Conservation (phyloP, 2,888 invertebrate species). For the Aporophyla nigra region DNA sequence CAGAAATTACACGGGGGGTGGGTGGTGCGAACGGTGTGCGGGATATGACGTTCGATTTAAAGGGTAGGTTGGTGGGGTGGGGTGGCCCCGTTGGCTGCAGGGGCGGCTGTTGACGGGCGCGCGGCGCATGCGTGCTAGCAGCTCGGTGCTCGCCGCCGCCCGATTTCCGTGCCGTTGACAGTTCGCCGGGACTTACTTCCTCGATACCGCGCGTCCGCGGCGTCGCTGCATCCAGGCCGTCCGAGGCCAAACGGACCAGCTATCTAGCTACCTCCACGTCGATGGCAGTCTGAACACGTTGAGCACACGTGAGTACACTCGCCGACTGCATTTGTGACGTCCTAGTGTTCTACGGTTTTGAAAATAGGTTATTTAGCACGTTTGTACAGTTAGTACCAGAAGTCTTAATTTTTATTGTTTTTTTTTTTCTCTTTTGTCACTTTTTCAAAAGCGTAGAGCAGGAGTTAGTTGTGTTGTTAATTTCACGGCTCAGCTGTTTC, state of each 20-base stretch:
- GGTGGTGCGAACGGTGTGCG: conserved; percentile 82
- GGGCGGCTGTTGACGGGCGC: conserved; percentile 91
- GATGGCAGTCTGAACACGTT: conserved; percentile 84
- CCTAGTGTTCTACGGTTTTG: conserved; percentile 67
- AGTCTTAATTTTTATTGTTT: conserved; percentile 36
- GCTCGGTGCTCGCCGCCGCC: conserved; percentile 86
- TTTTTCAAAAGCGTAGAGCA: conserved; percentile 66
- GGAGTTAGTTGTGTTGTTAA: conserved; percentile 45
- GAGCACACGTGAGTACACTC: conserved; percentile 80
- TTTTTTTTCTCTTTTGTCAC: conserved; percentile 28
- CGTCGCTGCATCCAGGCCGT: conserved; percentile 79
- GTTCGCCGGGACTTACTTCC: conserved; percentile 91
- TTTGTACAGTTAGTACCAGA: conserved; percentile 47
- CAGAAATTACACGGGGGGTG: conserved; percentile 87
- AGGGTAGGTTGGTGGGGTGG: conserved; percentile 82
- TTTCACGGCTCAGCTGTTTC: conserved; percentile 60
- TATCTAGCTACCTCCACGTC: conserved; percentile 73
- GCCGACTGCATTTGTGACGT: conserved; percentile 71
- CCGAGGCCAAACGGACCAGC: conserved; percentile 69
- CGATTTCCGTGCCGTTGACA: conserved; percentile 92
- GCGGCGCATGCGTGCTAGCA: conserved; percentile 88
- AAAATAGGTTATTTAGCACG: conserved; percentile 61
- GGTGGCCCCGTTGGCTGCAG: conserved; percentile 80
- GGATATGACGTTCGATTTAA: conserved; percentile 91
- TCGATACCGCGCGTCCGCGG: conserved; percentile 88